Conservation (phyloP, 2,113 vertebrate genomes). For the Gymnocephalus cernua region DNA sequence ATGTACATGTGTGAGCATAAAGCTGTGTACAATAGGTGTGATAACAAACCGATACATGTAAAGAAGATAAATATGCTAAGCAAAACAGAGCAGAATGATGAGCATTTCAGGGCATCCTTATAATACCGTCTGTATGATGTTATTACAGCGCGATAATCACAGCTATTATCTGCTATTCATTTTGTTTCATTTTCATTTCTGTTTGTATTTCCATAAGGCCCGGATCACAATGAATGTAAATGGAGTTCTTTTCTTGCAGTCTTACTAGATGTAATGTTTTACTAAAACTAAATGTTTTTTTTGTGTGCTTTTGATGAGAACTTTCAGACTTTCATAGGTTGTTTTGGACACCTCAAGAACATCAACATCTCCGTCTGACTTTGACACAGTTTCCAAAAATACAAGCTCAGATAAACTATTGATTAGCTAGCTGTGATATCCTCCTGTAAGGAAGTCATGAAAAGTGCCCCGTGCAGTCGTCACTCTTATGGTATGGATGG, state of each 20-base stretch:
- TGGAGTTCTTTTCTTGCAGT: constrained; percentile 59
- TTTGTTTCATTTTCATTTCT: constrained; percentile 41
- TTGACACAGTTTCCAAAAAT: constrained; percentile 43
- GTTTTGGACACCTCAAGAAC: constrained; percentile 45
- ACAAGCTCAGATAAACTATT: constrained; percentile 25
- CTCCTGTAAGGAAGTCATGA: constrained; percentile 34
- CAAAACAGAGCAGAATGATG: constrained; percentile 82
- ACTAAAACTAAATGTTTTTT: constrained; percentile 60
- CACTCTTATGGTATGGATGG: constrained; percentile 19
- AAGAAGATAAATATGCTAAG: constrained; percentile 72
- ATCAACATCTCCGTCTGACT: constrained; percentile 25
- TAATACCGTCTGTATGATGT: constrained; percentile 46
- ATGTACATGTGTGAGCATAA: constrained; percentile 73
- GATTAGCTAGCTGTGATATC: constrained; percentile 41
- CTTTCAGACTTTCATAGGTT: constrained; percentile 53
- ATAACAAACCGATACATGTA: constrained; percentile 72
- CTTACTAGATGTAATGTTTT: constrained; percentile 66
- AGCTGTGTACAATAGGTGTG: constrained; percentile 82
- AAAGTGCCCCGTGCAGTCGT: constrained; percentile 54
- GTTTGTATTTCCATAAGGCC: constrained; percentile 36
- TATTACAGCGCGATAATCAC: constrained; percentile 45
- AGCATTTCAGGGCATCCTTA: constrained; percentile 76
- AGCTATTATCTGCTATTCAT: constrained; percentile 43
- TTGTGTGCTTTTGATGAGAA: constrained; percentile 64
- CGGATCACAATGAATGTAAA: constrained; percentile 79